Evolutionary conservation across 1,140 invertebrate species (phyloP).

Genomic region (Cheumatopsyche charites): DNA sequence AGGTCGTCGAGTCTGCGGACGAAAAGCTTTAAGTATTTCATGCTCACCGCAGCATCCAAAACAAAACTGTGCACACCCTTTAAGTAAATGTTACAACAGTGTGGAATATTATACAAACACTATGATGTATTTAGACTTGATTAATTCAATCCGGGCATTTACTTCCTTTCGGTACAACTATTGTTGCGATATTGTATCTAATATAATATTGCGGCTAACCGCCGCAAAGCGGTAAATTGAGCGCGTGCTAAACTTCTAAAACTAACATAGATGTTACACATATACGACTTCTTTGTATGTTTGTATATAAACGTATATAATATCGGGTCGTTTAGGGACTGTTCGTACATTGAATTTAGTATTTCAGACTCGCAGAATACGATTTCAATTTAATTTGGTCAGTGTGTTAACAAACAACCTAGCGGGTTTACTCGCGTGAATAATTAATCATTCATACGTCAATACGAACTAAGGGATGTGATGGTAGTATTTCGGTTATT

Average conservation of each 20-base stretch:
- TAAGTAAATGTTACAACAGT: neutral
- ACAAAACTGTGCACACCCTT: neutral
- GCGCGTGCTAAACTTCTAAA: constrained; percentile 15
- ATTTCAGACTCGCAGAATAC: too few species aligned
- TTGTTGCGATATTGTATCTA: constrained; percentile 8
- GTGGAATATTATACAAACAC: neutral
- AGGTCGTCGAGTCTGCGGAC: neutral
- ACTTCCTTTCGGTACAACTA: neutral
- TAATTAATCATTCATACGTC: too few species aligned
- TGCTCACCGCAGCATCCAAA: neutral
- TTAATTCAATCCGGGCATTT: constrained; percentile 11
- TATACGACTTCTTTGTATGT: neutral
- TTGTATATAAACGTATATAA: too few species aligned
- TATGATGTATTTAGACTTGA: constrained; percentile 12
- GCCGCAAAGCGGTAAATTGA: constrained; percentile 14
- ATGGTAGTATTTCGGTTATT: too few species aligned
- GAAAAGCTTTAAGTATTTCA: neutral
- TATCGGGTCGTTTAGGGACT: too few species aligned
- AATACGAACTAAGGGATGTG: too few species aligned
- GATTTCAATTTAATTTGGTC: too few species aligned
- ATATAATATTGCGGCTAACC: constrained; percentile 20
- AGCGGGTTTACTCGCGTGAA: too few species aligned
- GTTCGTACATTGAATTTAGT: too few species aligned
- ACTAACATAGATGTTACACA: neutral
- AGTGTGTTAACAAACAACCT: too few species aligned